phyloP scores from a whole-genome alignment of 92 coral and sea anemone genomes.

The Plumapathes pennacea region DNA sequence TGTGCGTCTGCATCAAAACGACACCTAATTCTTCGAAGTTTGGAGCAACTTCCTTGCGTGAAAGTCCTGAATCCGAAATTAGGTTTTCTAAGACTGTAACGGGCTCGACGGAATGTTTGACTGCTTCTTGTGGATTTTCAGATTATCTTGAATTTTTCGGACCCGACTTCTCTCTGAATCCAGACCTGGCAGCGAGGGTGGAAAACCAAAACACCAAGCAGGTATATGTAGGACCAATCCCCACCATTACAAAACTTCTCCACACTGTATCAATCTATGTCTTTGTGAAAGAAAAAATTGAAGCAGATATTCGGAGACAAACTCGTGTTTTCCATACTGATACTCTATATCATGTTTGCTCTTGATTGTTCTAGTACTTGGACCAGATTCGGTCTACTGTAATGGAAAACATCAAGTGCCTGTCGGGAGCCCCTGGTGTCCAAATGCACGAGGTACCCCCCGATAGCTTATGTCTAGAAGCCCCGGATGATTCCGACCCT shows the following conservation, averaged over 20 bases:
- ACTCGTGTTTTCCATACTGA: too few relatives aligned
- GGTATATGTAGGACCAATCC: constrained; percentile 32
- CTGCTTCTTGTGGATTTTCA: constrained; percentile 18
- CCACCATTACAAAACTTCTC: too few relatives aligned
- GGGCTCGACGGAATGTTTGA: neutral
- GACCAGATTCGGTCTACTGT: constrained; percentile 94
- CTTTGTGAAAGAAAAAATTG: too few relatives aligned
- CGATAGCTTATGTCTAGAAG: constrained; percentile 84
- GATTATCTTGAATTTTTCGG: constrained; percentile 96
- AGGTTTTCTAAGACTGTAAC: too few relatives aligned
- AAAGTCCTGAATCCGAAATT: too few relatives aligned
- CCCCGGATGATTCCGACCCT: constrained; percentile 72
- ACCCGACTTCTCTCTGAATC: constrained; percentile 95
- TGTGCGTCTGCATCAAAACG: too few relatives aligned
- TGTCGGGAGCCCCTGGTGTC: constrained; percentile 93
- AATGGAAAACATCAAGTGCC: constrained; percentile 77
- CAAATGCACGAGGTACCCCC: constrained; percentile 99
- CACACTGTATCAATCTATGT: too few relatives aligned
- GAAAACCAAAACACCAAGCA: constrained; percentile 92
- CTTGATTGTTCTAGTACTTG: constrained; percentile 67
- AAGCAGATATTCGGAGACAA: too few relatives aligned
- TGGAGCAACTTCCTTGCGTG: too few relatives aligned
- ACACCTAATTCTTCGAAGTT: too few relatives aligned
- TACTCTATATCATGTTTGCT: neutral
- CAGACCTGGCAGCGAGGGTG: constrained; percentile 93